Evolutionary conservation across 2,888 invertebrate species (phyloP).

Genomic region (Archips crataeganus): DNA sequence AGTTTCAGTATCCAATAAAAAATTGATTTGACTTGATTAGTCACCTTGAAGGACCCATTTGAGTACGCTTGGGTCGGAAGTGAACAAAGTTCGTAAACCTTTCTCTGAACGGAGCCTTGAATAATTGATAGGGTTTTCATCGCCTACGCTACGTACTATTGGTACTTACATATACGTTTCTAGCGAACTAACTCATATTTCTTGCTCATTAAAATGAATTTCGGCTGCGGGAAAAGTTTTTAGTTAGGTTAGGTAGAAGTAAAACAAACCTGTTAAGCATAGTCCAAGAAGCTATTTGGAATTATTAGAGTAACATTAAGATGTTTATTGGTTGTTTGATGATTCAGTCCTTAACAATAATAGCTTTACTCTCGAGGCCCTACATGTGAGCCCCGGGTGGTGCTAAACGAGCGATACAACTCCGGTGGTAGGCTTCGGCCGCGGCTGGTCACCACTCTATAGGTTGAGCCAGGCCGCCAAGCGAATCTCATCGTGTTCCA

Average conservation of each 20-base stretch:
- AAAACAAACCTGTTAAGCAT: neutral
- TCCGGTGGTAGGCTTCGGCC: too few relatives aligned
- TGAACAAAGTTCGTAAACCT: constrained; percentile 40
- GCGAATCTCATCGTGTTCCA: too few relatives aligned
- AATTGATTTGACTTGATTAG: neutral
- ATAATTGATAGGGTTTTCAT: constrained; percentile 40
- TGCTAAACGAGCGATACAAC: too few relatives aligned
- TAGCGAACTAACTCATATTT: constrained; percentile 1
- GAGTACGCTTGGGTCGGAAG: constrained; percentile 4
- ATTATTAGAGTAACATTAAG: neutral
- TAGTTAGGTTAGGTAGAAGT: too few relatives aligned
- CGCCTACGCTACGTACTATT: neutral
- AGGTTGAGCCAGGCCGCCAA: too few relatives aligned
- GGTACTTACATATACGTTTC: neutral
- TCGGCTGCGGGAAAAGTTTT: neutral
- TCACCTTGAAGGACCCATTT: constrained; percentile 3
- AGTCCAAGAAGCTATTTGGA: neutral
- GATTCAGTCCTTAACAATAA: too few relatives aligned
- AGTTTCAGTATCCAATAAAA: too few relatives aligned
- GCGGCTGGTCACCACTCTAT: too few relatives aligned
- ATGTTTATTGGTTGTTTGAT: too few relatives aligned
- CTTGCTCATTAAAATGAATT: constrained; percentile 9
- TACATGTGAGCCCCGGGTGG: too few relatives aligned
- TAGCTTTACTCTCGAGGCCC: too few relatives aligned
- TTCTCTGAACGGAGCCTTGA: constrained; percentile 27